These are phyloP conservation scores for Syrphus vitripennis DNA, from an alignment of 2,888 invertebrate genomes.

Conservation along the genomic window DNA sequence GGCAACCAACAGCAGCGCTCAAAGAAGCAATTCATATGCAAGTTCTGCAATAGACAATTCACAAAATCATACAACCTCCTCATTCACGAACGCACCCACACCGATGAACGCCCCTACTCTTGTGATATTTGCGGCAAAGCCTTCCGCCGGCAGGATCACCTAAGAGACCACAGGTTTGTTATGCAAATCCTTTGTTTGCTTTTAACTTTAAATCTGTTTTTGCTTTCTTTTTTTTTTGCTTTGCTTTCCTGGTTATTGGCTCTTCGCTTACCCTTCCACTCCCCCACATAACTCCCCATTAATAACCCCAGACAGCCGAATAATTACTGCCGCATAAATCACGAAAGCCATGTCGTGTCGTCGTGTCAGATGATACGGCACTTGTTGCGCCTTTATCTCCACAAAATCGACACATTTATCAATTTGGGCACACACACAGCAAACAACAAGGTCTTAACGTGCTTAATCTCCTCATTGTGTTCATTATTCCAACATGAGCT, in stretches of 20 bases:
- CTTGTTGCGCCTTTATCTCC: constrained; percentile 61
- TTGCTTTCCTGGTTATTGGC: not conserved
- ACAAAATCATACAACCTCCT: constrained; percentile 97
- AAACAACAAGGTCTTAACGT: constrained; percentile 64
- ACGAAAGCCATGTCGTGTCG: constrained; percentile 43
- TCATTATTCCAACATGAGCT: constrained; percentile 47
- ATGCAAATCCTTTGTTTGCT: constrained; percentile 62
- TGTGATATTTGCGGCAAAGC: constrained; percentile 99
- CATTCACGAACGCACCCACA: constrained; percentile 98
- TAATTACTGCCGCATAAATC: constrained; percentile 67
- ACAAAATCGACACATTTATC: constrained; percentile 69
- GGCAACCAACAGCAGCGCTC: constrained; percentile 84
- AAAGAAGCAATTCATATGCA: constrained; percentile 99
- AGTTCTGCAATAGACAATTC: constrained; percentile 98
- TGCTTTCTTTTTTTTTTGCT: not conserved
- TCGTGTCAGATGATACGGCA: constrained; percentile 61
- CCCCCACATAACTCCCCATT: constrained; percentile 52
- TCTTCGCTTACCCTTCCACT: not conserved
- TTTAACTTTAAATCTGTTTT: not conserved
- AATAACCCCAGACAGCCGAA: constrained; percentile 66
- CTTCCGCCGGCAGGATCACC: constrained; percentile 97
- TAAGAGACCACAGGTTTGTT: constrained; percentile 93
- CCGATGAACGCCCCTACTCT: constrained; percentile 97
- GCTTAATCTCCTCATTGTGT: constrained; percentile 66
- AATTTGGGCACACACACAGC: constrained; percentile 59